phyloP scores from a whole-genome alignment of 2,113 vertebrate species.

The Origma solitaria region DNA sequence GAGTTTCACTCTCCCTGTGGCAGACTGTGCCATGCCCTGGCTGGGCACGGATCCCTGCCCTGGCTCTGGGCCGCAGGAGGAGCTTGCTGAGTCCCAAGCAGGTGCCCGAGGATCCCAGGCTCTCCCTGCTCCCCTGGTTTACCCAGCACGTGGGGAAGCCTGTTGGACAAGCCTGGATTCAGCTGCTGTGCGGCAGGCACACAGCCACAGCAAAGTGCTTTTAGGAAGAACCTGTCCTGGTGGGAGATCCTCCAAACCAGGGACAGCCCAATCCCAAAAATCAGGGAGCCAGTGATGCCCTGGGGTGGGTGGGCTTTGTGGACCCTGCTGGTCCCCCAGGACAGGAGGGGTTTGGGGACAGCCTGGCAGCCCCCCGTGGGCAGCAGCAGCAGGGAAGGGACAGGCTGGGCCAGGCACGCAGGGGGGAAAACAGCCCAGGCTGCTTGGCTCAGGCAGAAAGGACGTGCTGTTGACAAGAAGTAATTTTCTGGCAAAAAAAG shows the following conservation, averaged over 20 bases:
- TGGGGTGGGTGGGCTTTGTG: neutral
- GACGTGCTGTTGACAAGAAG: slow-evolving; percentile 56
- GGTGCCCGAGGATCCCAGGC: neutral
- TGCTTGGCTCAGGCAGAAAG: neutral
- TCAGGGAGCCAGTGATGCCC: neutral
- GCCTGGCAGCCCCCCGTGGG: neutral
- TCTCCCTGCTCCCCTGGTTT: neutral
- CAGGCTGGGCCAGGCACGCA: neutral
- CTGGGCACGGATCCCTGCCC: neutral
- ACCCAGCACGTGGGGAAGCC: neutral
- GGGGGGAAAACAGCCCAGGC: neutral
- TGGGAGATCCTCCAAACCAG: neutral
- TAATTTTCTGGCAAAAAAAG: slow-evolving; percentile 51
- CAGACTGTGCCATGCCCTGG: rapidly evolving
- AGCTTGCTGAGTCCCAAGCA: neutral
- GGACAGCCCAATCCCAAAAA: neutral
- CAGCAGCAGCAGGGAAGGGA: neutral
- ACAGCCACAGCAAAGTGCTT: neutral
- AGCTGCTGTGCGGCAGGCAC: neutral
- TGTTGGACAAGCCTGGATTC: neutral
- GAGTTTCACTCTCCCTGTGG: neutral
- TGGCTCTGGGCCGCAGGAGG: neutral
- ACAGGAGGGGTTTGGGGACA: neutral
- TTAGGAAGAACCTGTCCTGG: neutral
- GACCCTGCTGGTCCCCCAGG: neutral